Base-by-base conservation (phyloP, 2,888 invertebrate genomes). In the Amphipyra tragopoginis region DNA sequence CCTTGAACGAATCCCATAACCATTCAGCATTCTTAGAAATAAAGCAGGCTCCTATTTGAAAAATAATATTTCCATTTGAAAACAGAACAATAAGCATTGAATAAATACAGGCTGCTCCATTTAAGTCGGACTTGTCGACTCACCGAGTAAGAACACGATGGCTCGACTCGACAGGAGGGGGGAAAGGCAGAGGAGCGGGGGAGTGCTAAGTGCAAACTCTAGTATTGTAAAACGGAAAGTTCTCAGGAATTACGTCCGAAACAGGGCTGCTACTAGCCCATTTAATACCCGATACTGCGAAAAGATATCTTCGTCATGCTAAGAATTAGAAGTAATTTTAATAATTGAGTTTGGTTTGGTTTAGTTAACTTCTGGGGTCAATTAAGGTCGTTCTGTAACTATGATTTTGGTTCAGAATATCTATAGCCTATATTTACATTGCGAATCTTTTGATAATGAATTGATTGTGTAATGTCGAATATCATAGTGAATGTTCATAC, bases 141-240 rank as follows among this genome's bases (percentile, higher is more conserved):
- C 50, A 34, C 8, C 62, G 58, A 75, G 69, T 68, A 56, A 36
- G 58, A 54, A 71, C 70, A 68, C 54, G 60, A 53, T 40, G 56
- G 34, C 51, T 52, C 40, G 48, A 60, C 54, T 70, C 65, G 64
- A 60, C 63, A 62, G 42, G 51, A 33, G 50, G 36, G 26, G 58
- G 49, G 39, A 63, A 63, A 53, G 66, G 56, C 26, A 40, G 51
- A 49, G 34, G 21, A 15, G 26, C 44, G 44, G 67, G 54, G 69
- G 38, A 66, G 57, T 54, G 72, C 75, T 89, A 90, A 90, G 90
- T 90, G 89, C 86, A 86, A 88, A 89, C 81, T 82, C 84, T 83
- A 71, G 85, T 90, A 83, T 78, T 72, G 63, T 68, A 63, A 75
- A 79, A 76, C 71, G 66, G 66, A 81, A 86, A 86, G 79, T 88